A percentile compares a stretch with the other conserved stretches of the same genome.
phyloP scores from a whole-genome alignment of 92 coral and sea anemone genomes.

The Ricordea florida region DNA sequence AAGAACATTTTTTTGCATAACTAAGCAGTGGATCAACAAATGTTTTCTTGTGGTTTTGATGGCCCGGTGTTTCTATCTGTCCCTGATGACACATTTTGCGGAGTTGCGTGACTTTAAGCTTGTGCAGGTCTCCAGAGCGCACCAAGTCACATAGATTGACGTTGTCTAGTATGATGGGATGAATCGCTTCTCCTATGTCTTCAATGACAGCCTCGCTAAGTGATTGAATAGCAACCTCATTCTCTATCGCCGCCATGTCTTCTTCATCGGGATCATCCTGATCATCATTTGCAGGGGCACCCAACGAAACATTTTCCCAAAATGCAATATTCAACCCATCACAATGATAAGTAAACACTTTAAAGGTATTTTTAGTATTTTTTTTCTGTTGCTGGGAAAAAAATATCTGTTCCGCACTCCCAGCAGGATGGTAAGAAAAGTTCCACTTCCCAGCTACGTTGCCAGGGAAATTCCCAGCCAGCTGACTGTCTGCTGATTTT shows the following conservation, averaged over 20 bases:
- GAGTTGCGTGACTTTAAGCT: conserved; percentile 20
- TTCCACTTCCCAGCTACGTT: too few species aligned
- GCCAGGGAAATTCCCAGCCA: too few species aligned
- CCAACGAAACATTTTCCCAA: too few species aligned
- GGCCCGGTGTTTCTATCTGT: conserved; percentile 35
- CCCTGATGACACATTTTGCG: conserved; percentile 11
- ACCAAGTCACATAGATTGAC: conserved; percentile 30
- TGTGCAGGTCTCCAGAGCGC: conserved; percentile 27
- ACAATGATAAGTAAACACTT: too few species aligned
- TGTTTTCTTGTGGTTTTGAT: conserved; percentile 30
- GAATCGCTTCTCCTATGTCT: conserved; percentile 27
- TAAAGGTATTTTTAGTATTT: too few species aligned
- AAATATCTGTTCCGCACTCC: too few species aligned
- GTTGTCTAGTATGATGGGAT: conserved; percentile 24
- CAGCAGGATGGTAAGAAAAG: too few species aligned
- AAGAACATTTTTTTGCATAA: conserved; percentile 48
- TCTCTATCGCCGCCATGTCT: conserved; percentile 52
- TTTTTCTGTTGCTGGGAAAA: too few species aligned
- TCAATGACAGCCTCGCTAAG: conserved; percentile 24
- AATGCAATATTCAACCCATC: too few species aligned
- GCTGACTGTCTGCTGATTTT: too few species aligned
- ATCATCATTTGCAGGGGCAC: conserved; percentile 45
- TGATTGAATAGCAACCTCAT: conserved; percentile 20
- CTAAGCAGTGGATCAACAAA: conserved; percentile 41
- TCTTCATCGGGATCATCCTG: conserved; percentile 47